Percentiles rank a stretch among this genome's conserved stretches.
These are phyloP conservation scores for Euglossa dilemma DNA, from an alignment of 1,140 invertebrate genomes.

Conservation along the genomic window DNA sequence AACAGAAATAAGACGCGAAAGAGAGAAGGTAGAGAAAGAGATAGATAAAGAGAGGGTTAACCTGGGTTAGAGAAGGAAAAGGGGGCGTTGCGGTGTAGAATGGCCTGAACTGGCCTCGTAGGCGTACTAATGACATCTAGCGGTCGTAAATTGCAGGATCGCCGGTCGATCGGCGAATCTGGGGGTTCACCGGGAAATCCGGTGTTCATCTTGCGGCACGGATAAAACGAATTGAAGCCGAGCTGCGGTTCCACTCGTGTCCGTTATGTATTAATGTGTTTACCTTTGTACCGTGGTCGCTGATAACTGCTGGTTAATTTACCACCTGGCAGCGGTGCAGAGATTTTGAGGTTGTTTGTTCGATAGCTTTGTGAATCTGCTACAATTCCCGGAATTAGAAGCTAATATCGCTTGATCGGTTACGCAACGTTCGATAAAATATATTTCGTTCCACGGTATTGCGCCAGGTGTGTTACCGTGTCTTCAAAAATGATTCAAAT, in stretches of 20 bases:
- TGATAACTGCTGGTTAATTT: background rate
- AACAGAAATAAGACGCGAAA: too few relatives aligned
- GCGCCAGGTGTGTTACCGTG: too few relatives aligned
- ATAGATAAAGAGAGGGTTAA: background rate
- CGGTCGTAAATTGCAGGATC: slow-evolving; percentile 49
- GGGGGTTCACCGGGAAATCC: background rate
- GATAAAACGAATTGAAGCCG: slow-evolving; percentile 9
- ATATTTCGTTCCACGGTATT: too few relatives aligned
- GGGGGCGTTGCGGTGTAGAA: slow-evolving; percentile 31
- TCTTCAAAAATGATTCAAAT: too few relatives aligned
- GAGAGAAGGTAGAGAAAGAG: too few relatives aligned
- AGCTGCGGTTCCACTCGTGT: slow-evolving; percentile 1
- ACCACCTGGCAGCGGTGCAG: too few relatives aligned
- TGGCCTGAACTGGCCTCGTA: slow-evolving; percentile 42
- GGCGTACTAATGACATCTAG: slow-evolving; percentile 60
- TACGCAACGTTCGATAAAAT: too few relatives aligned
- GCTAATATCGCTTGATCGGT: background rate
- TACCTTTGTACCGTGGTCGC: background rate
- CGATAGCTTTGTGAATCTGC: background rate
- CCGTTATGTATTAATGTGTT: background rate
- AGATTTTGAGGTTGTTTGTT: background rate
- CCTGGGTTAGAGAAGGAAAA: slow-evolving; percentile 64
- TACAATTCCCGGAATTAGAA: background rate
- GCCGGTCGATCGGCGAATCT: slow-evolving; percentile 23
- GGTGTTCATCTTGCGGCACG: background rate